Conservation (phyloP, 2,113 vertebrate genomes). For the Malurus elegans region DNA sequence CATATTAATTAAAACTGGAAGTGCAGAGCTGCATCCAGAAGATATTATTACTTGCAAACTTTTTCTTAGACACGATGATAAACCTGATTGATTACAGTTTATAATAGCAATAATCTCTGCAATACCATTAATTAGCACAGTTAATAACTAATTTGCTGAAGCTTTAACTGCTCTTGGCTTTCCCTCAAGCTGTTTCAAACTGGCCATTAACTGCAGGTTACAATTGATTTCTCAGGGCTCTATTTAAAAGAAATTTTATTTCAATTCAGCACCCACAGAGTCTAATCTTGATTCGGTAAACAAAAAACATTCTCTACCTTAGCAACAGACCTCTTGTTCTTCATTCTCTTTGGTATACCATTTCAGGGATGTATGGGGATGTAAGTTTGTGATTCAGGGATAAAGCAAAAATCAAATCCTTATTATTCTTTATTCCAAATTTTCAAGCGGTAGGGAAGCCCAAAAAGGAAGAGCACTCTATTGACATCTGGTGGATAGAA, state of each 20-base stretch:
- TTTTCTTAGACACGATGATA: constrained; percentile 36
- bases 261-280: constrained; percentile 61
- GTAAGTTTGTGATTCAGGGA: not conserved
- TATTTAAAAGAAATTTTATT: constrained; percentile 76
- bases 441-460: not conserved
- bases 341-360: not conserved
- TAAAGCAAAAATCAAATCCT: not conserved
- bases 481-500: constrained; percentile 27
- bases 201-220: constrained; percentile 72
- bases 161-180: constrained; percentile 72
- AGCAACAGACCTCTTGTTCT: not conserved
- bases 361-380: not conserved
- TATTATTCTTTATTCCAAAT: not conserved
- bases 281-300: constrained; percentile 66
- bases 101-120: constrained; percentile 69
- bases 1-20: constrained; percentile 48
- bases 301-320: constrained; percentile 49
- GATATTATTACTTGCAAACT: constrained; percentile 50
- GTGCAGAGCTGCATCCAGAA: not conserved
- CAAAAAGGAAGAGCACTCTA: not conserved
- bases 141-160: constrained; percentile 75
- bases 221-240: constrained; percentile 70
- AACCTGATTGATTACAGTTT: constrained; percentile 72
- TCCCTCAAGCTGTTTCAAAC: constrained; percentile 73
- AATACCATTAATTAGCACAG: constrained; percentile 76